Evolutionary conservation across 2,113 vertebrate genomes (phyloP).

Genomic region (Psilopogon haemacephalus): DNA sequence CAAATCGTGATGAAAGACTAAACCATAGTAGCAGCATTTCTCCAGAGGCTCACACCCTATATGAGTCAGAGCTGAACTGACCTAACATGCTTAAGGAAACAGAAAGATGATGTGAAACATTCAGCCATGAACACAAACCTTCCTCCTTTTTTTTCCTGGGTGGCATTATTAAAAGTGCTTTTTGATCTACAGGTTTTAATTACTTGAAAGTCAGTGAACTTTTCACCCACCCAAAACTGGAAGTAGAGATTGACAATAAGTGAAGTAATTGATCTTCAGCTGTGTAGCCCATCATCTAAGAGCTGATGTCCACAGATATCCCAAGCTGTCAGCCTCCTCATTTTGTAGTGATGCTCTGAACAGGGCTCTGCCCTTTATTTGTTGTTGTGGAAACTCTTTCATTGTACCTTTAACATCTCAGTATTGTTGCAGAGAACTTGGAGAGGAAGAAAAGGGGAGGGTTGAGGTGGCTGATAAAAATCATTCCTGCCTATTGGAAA

Average conservation of each 20-base stretch:
- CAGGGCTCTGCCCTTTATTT: not conserved
- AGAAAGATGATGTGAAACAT: not conserved
- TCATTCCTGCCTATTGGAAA: not conserved
- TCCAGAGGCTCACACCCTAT: conserved; percentile 28
- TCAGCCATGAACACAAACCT: not conserved
- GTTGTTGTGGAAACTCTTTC: not conserved
- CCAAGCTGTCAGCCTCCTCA: not conserved
- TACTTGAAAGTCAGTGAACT: not conserved
- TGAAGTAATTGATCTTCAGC: not conserved
- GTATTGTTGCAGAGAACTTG: not conserved
- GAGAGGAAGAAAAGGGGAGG: not conserved
- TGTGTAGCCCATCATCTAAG: not conserved
- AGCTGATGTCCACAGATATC: not conserved
- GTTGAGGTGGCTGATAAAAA: not conserved
- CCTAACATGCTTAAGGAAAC: not conserved
- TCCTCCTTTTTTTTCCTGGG: not conserved
- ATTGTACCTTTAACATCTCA: not conserved
- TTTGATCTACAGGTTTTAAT: not conserved
- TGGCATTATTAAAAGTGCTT: not conserved
- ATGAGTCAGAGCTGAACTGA: conserved; percentile 41
- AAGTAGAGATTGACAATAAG: not conserved
- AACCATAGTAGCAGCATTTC: conserved; percentile 32
- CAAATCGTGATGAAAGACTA: conserved; percentile 47
- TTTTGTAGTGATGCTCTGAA: not conserved
- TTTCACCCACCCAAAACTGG: not conserved